Evolutionary conservation across 1,140 invertebrate genomes (phyloP).

Genomic region (Micrasema minimum): DNA sequence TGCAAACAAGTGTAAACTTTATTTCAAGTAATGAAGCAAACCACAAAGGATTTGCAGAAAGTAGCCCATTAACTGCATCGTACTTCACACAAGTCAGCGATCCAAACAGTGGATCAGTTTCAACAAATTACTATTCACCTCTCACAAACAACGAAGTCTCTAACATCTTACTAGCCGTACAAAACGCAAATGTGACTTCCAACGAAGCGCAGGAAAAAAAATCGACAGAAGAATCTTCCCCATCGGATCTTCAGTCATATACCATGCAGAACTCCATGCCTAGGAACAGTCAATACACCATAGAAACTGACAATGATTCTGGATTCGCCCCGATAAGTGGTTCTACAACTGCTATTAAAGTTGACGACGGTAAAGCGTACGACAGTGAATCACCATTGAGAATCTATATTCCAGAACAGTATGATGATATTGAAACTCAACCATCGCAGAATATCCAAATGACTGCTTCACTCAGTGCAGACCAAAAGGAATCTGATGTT

Average conservation of each 20-base stretch:
- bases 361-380: constrained; percentile 7
- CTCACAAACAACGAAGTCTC: constrained; percentile 66
- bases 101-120: constrained; percentile 42
- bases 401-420: constrained; percentile 64
- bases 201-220: constrained; percentile 32
- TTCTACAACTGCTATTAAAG: constrained; percentile 20
- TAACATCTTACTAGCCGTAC: constrained; percentile 66
- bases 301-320: constrained; percentile 29
- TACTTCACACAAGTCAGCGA: constrained; percentile 44
- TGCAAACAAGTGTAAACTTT: constrained; percentile 33
- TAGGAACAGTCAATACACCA: constrained; percentile 23
- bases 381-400: constrained; percentile 58
- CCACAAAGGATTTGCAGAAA: constrained; percentile 22
- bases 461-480: constrained; percentile 46
- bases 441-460: constrained; percentile 51
- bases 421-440: constrained; percentile 53
- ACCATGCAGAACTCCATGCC: constrained; percentile 30
- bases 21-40: constrained; percentile 15
- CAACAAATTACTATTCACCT: constrained; percentile 62
- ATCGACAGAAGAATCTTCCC: constrained; percentile 23
- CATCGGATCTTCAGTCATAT: no score
- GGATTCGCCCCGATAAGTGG: constrained; percentile 33
- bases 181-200: constrained; percentile 61
- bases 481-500: constrained; percentile 40
- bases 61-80: background rate